Percentiles rank a stretch among this genome's conserved stretches.
These are phyloP conservation scores for Calypte anna DNA, from an alignment of 2,113 vertebrate genomes.

Conservation along the genomic window DNA sequence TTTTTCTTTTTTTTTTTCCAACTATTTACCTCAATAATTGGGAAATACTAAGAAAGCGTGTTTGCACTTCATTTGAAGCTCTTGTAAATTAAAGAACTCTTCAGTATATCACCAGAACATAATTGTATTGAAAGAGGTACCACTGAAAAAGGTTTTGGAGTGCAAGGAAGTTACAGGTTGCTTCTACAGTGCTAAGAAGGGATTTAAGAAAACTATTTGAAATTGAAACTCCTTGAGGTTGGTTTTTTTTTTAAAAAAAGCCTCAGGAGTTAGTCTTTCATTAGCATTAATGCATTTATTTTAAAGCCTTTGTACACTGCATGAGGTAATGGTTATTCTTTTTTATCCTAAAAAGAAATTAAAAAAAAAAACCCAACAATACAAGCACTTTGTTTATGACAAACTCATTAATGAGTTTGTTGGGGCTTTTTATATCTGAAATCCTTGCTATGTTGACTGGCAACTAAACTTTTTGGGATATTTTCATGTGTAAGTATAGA, in stretches of 20 bases:
- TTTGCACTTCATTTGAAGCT: slow-evolving; percentile 24
- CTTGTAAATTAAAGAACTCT: background rate
- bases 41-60: slow-evolving; percentile 41
- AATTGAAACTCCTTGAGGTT: background rate
- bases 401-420: background rate
- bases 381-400: background rate
- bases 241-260: background rate
- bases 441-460: slow-evolving; percentile 25
- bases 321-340: slow-evolving; percentile 44
- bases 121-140: background rate
- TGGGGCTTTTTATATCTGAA: background rate
- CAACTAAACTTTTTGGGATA: background rate
- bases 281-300: slow-evolving; percentile 38
- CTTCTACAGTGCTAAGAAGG: background rate
- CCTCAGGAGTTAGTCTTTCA: background rate
- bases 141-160: background rate
- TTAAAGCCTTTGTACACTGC: slow-evolving; percentile 43
- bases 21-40: slow-evolving; percentile 12
- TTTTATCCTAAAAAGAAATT: slow-evolving; percentile 11
- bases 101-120: background rate
- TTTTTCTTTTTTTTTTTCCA: background rate
- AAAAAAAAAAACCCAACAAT: background rate
- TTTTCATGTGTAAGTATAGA: slow-evolving; percentile 32
- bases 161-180: background rate
- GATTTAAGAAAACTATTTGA: background rate